phyloP scores from a whole-genome alignment of 2,888 invertebrate genomes.

The Noctua janthina region DNA sequence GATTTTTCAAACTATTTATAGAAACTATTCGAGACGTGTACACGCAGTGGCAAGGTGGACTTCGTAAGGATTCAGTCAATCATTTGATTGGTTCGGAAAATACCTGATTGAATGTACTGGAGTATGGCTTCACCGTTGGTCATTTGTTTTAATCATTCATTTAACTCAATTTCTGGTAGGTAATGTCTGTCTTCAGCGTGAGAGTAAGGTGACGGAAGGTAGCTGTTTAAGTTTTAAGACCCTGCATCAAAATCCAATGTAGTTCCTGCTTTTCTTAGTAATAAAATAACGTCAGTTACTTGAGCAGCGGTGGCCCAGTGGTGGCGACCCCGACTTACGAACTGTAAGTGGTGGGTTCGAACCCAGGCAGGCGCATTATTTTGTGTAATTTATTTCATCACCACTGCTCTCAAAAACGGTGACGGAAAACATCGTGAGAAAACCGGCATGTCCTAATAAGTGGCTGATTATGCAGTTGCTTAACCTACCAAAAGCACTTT shows the following conservation, averaged over 20 bases:
- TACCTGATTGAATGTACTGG: conserved; percentile 52
- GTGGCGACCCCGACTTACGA: too few species aligned
- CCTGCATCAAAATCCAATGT: not conserved
- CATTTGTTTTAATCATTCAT: conserved; percentile 15
- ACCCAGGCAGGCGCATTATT: too few species aligned
- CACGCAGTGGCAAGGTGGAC: conserved; percentile 42
- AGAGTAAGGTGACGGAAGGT: too few species aligned
- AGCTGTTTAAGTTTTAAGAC: not conserved
- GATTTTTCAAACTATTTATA: not conserved
- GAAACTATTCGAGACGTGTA: not conserved
- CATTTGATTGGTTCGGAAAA: conserved; percentile 60
- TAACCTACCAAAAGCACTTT: not conserved
- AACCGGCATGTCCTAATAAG: too few species aligned
- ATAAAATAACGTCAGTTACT: not conserved
- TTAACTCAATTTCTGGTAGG: not conserved
- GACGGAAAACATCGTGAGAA: too few species aligned
- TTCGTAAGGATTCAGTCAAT: conserved; percentile 64
- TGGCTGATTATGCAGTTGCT: too few species aligned
- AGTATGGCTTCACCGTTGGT: conserved; percentile 50
- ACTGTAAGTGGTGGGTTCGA: too few species aligned
- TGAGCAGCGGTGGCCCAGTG: too few species aligned
- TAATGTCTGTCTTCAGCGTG: not conserved
- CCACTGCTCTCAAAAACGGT: too few species aligned
- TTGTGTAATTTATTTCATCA: too few species aligned
- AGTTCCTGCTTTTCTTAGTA: too few species aligned